phyloP scores from a whole-genome alignment of 2,888 invertebrate genomes.

The Drosophila anomalata region DNA sequence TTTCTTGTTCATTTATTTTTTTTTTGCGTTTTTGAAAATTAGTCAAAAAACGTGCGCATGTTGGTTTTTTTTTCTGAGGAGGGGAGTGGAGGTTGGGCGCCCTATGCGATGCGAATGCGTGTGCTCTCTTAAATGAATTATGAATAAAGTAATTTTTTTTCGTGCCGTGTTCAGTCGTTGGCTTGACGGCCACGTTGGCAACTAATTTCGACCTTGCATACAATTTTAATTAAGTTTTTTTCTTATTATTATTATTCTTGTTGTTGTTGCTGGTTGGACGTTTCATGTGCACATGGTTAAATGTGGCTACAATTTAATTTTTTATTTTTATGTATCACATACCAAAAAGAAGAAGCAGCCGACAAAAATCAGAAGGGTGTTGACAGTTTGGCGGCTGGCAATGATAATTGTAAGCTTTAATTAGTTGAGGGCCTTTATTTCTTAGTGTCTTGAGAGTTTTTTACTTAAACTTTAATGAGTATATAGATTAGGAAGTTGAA shows the following conservation, averaged over 20 bases:
- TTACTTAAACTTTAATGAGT: too few species aligned
- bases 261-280: neutral
- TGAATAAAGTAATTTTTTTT: constrained; percentile 68
- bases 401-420: constrained; percentile 32
- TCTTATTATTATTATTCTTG: constrained; percentile 15
- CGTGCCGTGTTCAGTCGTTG: constrained; percentile 20
- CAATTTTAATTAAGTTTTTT: constrained; percentile 75
- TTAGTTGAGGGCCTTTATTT: neutral
- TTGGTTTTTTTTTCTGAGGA: constrained; percentile 28
- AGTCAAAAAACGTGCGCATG: constrained; percentile 48
- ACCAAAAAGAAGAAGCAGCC: constrained; percentile 16
- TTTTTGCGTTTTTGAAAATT: constrained; percentile 34
- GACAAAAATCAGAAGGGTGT: constrained; percentile 57
- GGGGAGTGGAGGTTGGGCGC: constrained; percentile 3
- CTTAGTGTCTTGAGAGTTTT: neutral
- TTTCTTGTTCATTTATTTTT: constrained; percentile 24
- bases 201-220: constrained; percentile 77
- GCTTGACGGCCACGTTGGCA: constrained; percentile 75
- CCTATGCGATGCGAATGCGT: constrained; percentile 13
- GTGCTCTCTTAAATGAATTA: constrained; percentile 73
- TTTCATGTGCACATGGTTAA: constrained; percentile 32
- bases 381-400: constrained; percentile 44
- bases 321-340: constrained; percentile 23
- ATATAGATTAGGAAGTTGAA: too few species aligned
- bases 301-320: constrained; percentile 37